A percentile compares a stretch with the other conserved stretches of the same genome.
Evolutionary conservation across 2,888 invertebrate genomes (phyloP).

Genomic region (Aradus depressus): DNA sequence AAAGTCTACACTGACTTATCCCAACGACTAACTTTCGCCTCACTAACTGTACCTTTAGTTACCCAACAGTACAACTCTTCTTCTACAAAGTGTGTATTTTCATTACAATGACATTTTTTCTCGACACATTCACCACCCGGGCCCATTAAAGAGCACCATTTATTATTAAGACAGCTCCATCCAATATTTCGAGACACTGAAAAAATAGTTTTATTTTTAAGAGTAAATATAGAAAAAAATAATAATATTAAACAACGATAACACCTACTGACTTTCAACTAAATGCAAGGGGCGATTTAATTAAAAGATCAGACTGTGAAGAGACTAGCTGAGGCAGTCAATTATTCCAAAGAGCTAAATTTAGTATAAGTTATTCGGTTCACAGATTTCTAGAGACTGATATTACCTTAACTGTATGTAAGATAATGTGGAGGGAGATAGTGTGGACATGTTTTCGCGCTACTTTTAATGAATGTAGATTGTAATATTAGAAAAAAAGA

Average conservation of each 20-base stretch:
- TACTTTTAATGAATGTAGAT: not conserved
- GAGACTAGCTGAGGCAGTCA: no score
- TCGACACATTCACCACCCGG: conserved; percentile 31
- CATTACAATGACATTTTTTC: conserved; percentile 32
- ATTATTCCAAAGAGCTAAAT: no score
- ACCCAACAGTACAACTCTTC: conserved; percentile 34
- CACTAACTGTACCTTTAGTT: conserved; percentile 24
- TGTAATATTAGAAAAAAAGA: conserved; percentile 3
- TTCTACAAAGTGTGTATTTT: conserved; percentile 31
- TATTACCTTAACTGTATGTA: no score
- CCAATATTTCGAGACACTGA: conserved; percentile 29
- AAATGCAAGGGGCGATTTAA: not conserved
- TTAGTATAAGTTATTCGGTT: no score
- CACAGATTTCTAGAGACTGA: no score
- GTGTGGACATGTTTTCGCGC: not conserved
- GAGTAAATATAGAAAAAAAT: not conserved
- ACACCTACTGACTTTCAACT: not conserved
- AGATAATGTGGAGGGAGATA: not conserved
- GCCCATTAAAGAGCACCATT: conserved; percentile 34
- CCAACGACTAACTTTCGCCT: not conserved
- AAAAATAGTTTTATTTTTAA: conserved; percentile 1
- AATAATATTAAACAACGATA: not conserved
- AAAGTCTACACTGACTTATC: not conserved
- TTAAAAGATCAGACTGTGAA: no score
- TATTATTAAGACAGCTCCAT: conserved; percentile 28